phyloP scores from a whole-genome alignment of 92 coral and sea anemone genomes.

The Pocillopora meandrina region DNA sequence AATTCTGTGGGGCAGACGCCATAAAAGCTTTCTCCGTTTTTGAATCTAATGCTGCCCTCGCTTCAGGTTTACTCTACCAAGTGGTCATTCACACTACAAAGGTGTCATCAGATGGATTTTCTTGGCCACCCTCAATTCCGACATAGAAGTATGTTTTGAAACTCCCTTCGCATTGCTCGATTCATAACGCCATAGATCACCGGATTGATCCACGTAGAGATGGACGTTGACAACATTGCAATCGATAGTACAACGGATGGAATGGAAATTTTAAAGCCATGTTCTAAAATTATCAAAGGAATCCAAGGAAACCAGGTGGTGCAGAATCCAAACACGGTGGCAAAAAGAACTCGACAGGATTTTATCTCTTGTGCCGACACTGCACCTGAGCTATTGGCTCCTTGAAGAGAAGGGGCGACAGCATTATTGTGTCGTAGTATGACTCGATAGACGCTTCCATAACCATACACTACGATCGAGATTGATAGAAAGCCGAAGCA shows the following conservation, averaged over 20 bases:
- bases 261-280: background rate
- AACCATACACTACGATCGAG: too few species aligned
- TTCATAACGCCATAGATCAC: constrained; percentile 18
- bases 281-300: background rate
- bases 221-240: background rate
- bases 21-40: too few species aligned
- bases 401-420: background rate
- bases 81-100: too few species aligned
- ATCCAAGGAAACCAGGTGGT: constrained; percentile 1
- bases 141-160: background rate
- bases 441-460: too few species aligned
- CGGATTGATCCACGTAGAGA: background rate
- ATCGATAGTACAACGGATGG: background rate
- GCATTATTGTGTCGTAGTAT: background rate
- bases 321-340: background rate
- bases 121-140: background rate
- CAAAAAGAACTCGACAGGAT: background rate
- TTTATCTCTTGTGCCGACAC: background rate
- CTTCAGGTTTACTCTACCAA: too few species aligned
- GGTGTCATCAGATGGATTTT: too few species aligned
- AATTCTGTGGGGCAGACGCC: too few species aligned
- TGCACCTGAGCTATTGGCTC: background rate
- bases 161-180: constrained; percentile 19
- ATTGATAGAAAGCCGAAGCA: too few species aligned
- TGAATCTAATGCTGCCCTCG: too few species aligned